Evolutionary conservation across 2,888 invertebrate species (phyloP).

Genomic region (Strigamia crassipes): DNA sequence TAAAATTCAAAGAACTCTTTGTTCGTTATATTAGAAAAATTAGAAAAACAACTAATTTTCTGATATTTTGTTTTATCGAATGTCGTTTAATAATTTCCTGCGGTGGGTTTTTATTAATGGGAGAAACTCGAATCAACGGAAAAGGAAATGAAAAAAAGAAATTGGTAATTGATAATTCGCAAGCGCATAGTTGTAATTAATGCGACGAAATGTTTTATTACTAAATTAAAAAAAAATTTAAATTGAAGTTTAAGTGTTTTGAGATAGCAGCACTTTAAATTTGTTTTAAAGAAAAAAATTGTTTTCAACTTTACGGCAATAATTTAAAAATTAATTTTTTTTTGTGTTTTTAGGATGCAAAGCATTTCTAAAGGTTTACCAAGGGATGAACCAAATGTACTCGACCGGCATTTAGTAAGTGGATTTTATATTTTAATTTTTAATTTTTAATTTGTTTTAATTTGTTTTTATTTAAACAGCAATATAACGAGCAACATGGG

Average conservation of each 20-base stretch:
- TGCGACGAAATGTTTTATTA: background rate
- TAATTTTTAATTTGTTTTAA: constrained; percentile 2
- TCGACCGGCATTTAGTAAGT: constrained; percentile 76
- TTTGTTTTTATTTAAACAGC: constrained; percentile 50
- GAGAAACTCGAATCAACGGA: background rate
- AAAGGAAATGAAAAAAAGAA: background rate
- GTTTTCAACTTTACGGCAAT: constrained; percentile 9
- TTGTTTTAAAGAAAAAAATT: background rate
- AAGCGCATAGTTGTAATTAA: no score
- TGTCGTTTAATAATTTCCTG: constrained; percentile 30
- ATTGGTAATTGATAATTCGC: background rate
- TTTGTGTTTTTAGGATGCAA: constrained; percentile 55
- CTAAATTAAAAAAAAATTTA: no score
- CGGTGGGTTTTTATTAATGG: background rate
- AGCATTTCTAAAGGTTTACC: constrained; percentile 72
- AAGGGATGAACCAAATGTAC: constrained; percentile 85
- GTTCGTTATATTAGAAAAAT: background rate
- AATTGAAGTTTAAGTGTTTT: constrained; percentile 18
- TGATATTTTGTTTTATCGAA: background rate
- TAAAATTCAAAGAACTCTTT: background rate
- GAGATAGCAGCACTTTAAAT: background rate
- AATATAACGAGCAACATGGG: constrained; percentile 69
- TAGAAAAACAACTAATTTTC: background rate
- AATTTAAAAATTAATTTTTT: constrained; percentile 8
- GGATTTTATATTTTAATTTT: constrained; percentile 48